phyloP scores from a whole-genome alignment of 2,888 invertebrate species.

The Spicauda simplicius region DNA sequence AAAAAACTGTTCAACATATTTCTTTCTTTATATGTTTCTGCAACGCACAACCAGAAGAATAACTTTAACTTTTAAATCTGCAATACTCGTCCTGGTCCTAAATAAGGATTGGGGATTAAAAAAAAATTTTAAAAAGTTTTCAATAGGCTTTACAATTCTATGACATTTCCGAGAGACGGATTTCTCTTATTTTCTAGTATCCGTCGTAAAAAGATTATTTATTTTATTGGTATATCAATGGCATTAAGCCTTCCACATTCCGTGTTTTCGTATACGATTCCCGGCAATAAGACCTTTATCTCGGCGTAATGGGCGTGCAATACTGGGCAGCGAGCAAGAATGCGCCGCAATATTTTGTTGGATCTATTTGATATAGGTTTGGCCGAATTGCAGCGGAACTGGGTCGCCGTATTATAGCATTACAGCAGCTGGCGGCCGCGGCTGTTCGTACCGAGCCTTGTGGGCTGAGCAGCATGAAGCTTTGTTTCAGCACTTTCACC shows the following conservation, averaged over 20 bases:
- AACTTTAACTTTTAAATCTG: too few relatives aligned
- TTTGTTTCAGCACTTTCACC: too few relatives aligned
- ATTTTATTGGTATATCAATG: neutral
- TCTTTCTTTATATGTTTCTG: too few relatives aligned
- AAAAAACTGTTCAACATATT: too few relatives aligned
- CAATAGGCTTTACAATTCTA: too few relatives aligned
- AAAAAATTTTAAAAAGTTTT: too few relatives aligned
- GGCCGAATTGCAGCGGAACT: conserved; percentile 28
- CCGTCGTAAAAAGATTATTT: neutral
- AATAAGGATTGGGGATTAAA: too few relatives aligned
- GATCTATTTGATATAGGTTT: conserved; percentile 31
- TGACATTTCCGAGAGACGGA: too few relatives aligned
- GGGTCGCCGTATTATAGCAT: conserved; percentile 29
- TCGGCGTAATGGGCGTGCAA: neutral
- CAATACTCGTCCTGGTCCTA: too few relatives aligned
- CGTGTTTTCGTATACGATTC: conserved; percentile 7
- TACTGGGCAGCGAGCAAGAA: conserved; percentile 15
- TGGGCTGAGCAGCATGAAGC: neutral
- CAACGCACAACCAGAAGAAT: too few relatives aligned
- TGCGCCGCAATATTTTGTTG: conserved; percentile 25
- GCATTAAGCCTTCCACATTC: conserved; percentile 1
- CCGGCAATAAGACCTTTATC: conserved; percentile 6
- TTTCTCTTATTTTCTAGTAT: too few relatives aligned
- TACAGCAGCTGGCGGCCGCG: conserved; percentile 23
- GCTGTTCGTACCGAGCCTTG: conserved; percentile 12